phyloP scores from a whole-genome alignment of 2,113 vertebrate genomes.

The Protomyctophum bolini region DNA sequence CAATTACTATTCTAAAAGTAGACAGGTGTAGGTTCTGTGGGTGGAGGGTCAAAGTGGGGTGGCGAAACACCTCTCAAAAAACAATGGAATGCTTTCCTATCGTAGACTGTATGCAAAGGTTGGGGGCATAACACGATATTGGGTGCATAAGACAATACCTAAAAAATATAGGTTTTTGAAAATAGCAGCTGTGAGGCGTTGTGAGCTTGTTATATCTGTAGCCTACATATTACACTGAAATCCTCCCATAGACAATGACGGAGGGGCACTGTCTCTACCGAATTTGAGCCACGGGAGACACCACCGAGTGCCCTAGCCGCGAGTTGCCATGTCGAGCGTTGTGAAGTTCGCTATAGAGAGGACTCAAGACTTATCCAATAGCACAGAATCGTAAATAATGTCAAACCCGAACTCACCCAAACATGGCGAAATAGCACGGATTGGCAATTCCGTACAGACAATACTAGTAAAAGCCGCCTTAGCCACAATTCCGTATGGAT shows the following conservation, averaged over 20 bases:
- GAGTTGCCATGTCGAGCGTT: too few relatives aligned
- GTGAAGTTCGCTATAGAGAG: too few relatives aligned
- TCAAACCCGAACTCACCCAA: too few relatives aligned
- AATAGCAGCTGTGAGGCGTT: slow-evolving; percentile 7
- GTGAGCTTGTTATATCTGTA: slow-evolving; percentile 1
- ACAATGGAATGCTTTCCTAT: slow-evolving; percentile 2
- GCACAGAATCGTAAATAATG: too few relatives aligned
- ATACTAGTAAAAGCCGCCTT: too few relatives aligned
- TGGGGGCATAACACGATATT: slow-evolving; percentile 18
- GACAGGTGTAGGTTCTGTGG: slow-evolving; percentile 31
- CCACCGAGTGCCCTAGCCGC: too few relatives aligned
- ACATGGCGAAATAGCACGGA: too few relatives aligned
- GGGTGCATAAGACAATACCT: neutral
- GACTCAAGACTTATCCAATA: too few relatives aligned
- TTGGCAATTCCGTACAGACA: too few relatives aligned
- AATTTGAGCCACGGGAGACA: too few relatives aligned
- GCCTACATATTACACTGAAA: slow-evolving; percentile 14
- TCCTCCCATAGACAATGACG: neutral
- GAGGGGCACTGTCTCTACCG: too few relatives aligned
- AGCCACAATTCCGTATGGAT: too few relatives aligned
- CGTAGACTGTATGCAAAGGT: neutral
- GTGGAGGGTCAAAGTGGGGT: slow-evolving; percentile 41
- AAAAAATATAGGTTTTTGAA: slow-evolving; percentile 5
- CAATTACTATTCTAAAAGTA: slow-evolving; percentile 47
- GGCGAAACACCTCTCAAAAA: slow-evolving; percentile 39